Percentiles rank a stretch among this genome's conserved stretches.
Conservation (phyloP, 64 coral and sea anemone species). For the Exaiptasia diaphana region DNA sequence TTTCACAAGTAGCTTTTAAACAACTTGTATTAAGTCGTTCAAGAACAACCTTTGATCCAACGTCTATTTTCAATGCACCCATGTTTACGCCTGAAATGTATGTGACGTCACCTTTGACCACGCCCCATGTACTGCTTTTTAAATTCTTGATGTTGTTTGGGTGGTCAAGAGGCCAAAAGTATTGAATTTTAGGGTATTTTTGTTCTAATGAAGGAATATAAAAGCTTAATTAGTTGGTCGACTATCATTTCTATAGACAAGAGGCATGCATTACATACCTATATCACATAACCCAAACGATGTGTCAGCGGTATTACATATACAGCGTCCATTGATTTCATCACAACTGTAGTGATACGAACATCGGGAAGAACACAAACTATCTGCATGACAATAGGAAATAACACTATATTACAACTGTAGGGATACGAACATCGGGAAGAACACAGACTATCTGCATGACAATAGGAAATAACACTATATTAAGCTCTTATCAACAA, state of each 20-base stretch:
- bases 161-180: constrained; percentile 22
- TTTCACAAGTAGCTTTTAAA: neutral
- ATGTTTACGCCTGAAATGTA: neutral
- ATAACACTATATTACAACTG: constrained; percentile 10
- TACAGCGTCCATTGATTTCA: constrained; percentile 29
- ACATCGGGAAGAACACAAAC: constrained; percentile 6
- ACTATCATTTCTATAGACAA: neutral
- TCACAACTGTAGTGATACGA: constrained; percentile 26
- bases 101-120: neutral
- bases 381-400: neutral
- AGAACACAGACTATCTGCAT: constrained; percentile 5
- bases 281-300: constrained; percentile 9
- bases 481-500: no score
- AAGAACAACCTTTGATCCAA: neutral
- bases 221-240: neutral
- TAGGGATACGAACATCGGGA: constrained; percentile 13
- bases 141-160: neutral
- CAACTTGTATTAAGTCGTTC: neutral
- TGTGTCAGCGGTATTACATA: neutral
- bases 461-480: neutral
- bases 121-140: neutral
- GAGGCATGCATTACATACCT: constrained; percentile 1
- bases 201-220: neutral
- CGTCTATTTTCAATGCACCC: neutral
- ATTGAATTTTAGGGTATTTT: neutral